Base-by-base conservation (phyloP, 1,140 invertebrate genomes). In the Drosophila pallidifrons region DNA sequence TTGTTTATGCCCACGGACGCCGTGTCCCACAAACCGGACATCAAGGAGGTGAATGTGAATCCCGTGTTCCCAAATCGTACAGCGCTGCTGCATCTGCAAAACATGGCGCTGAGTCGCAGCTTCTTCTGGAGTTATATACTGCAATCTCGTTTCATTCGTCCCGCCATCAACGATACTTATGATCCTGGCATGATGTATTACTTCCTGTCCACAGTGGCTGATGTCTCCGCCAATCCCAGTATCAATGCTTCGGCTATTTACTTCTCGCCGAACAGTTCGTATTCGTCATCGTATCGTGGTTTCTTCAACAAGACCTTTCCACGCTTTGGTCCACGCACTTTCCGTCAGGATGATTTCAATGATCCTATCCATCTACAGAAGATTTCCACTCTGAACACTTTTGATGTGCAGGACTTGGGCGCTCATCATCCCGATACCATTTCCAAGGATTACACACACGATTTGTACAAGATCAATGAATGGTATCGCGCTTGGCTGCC, bases 111-210 rank as follows among this genome's bases (percentile, higher is more conserved):
- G 81, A 98, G 96, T 91, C 93, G 98, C 77, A 97, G 98, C 0
- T 99, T 99, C 92, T 99, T 98, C 92, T 99, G 97, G 96, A 98
- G 97, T 92, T 98, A 98, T 79, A 98, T 99, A 49, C 94, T 99
- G 0, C 98, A 99, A 92, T 97, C 97, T 1, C 93, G 97, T 74
- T 98, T 98, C 78, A 98, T 98, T 75, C 93, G 97, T 46, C 97
- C 97, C 1, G 96, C 96, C 11, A 97, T 97, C 15, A 97, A 98
- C 91, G 97, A 98, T 83, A 97, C 97, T 0, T 97, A 98, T 75
- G 98, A 99, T 94, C 98, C 98, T 1, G 98, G 98, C 61, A 97
- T 99, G 95, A 98, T 99, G 97, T 99, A 99, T 91, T 99, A 99
- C 88, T 99, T 99, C 88, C 93, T 99, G 15, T 99, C 98, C 1